A percentile compares a stretch with the other conserved stretches of the same genome.
phyloP scores from a whole-genome alignment of 2,888 invertebrate species.

The Habrosyne pyritoides region DNA sequence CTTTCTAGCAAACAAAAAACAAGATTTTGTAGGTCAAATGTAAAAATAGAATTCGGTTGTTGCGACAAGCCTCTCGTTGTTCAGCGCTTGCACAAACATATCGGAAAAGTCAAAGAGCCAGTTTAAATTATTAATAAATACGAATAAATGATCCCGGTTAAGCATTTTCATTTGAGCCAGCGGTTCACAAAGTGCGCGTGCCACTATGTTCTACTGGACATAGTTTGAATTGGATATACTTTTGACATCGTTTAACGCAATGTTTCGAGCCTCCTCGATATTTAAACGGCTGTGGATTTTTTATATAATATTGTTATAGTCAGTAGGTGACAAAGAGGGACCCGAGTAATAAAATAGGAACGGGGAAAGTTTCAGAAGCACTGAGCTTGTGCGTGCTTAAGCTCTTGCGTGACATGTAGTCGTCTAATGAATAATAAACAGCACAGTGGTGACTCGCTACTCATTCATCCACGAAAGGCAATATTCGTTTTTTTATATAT shows the following conservation, averaged over 20 bases:
- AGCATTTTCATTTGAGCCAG: constrained; percentile 49
- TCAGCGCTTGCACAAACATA: constrained; percentile 64
- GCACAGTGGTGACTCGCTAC: constrained; percentile 72
- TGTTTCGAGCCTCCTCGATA: constrained; percentile 16
- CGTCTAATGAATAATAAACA: constrained; percentile 82
- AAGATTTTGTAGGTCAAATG: constrained; percentile 73
- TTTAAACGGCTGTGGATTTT: no score
- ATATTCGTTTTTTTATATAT: constrained; percentile 71
- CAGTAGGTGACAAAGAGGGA: constrained; percentile 24
- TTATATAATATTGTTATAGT: constrained; percentile 24
- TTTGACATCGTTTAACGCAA: constrained; percentile 14
- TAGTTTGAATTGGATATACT: constrained; percentile 47
- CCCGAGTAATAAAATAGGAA: constrained; percentile 44
- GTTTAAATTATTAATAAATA: constrained; percentile 74
- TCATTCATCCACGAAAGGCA: constrained; percentile 77
- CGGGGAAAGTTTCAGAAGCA: constrained; percentile 70
- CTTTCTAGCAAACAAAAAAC: constrained; percentile 48
- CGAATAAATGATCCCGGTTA: constrained; percentile 62
- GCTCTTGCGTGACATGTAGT: constrained; percentile 77
- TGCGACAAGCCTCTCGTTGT: constrained; percentile 64
- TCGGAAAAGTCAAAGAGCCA: constrained; percentile 70
- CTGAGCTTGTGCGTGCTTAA: constrained; percentile 72
- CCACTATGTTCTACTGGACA: constrained; percentile 36
- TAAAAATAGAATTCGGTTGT: constrained; percentile 71
- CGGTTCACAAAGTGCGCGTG: constrained; percentile 55